phyloP scores from a whole-genome alignment of 2,113 vertebrate genomes.

The Anthoscopus minutus region DNA sequence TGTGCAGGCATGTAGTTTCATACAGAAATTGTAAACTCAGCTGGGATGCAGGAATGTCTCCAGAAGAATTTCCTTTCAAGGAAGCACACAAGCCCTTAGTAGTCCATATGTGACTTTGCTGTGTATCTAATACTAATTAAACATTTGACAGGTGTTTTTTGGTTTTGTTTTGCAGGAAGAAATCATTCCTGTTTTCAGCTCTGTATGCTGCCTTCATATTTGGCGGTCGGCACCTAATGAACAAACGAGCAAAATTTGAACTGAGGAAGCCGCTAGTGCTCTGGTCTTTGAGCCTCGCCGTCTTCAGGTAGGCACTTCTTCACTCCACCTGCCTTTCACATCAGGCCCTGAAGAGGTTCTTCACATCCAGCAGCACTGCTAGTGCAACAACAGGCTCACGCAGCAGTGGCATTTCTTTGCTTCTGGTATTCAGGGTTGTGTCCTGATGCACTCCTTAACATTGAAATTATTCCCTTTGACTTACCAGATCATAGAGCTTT shows the following conservation, averaged over 20 bases:
- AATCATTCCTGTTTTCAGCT: conserved; percentile 95
- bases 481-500: neutral
- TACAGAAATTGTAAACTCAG: rapidly evolving
- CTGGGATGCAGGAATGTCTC: neutral
- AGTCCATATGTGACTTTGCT: neutral
- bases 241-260: conserved; percentile 97
- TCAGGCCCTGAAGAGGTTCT: neutral
- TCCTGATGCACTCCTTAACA: neutral
- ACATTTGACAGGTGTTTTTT: conserved; percentile 1
- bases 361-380: neutral
- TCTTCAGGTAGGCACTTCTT: conserved; percentile 84
- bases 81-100: neutral
- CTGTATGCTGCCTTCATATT: conserved; percentile 96
- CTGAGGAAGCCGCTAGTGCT: conserved; percentile 94
- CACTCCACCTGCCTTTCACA: neutral
- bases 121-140: neutral
- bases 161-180: conserved; percentile 85
- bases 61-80: neutral
- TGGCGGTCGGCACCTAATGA: conserved; percentile 95
- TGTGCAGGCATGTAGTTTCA: neutral
- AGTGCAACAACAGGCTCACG: neutral
- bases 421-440: neutral
- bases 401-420: neutral
- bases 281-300: conserved; percentile 96
- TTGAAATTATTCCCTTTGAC: neutral